phyloP scores from a whole-genome alignment of 92 coral and sea anemone species.

The Heliopora coerulea region DNA sequence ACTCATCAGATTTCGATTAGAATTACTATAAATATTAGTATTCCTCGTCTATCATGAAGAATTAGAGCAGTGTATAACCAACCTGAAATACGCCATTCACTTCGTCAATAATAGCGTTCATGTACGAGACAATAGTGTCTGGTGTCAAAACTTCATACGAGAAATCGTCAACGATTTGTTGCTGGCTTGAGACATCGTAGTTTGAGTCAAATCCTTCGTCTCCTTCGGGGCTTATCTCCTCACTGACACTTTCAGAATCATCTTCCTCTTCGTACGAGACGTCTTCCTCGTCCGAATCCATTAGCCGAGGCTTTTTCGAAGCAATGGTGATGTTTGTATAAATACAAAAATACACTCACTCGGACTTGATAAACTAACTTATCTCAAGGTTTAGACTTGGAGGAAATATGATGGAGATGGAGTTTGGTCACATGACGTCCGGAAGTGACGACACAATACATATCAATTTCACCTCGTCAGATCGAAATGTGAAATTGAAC shows the following conservation, averaged over 20 bases:
- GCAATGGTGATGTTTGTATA: slow-evolving; percentile 26
- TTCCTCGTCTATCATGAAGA: no score
- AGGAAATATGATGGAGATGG: background rate
- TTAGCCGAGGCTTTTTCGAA: slow-evolving; percentile 47
- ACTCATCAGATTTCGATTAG: background rate
- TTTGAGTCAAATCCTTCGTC: slow-evolving; percentile 86
- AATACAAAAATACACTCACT: background rate
- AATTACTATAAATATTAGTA: no score
- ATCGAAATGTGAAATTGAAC: no score
- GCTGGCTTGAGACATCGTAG: slow-evolving; percentile 86
- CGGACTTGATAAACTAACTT: background rate
- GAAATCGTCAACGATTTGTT: slow-evolving; percentile 90
- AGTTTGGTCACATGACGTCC: slow-evolving; percentile 35
- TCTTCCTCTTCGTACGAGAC: slow-evolving; percentile 61
- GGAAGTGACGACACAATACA: slow-evolving; percentile 36
- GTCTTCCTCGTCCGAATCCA: slow-evolving; percentile 99
- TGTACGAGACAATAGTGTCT: slow-evolving; percentile 89
- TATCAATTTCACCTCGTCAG: background rate
- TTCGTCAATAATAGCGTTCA: slow-evolving; percentile 97
- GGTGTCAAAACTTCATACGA: slow-evolving; percentile 96
- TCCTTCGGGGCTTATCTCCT: slow-evolving; percentile 70
- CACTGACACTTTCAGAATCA: slow-evolving; percentile 63
- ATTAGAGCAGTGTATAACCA: slow-evolving; percentile 6
- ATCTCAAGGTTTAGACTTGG: background rate
- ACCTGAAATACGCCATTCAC: slow-evolving; percentile 98